Conservation (phyloP, 2,888 invertebrate genomes). For the Brachylomia viminalis region DNA sequence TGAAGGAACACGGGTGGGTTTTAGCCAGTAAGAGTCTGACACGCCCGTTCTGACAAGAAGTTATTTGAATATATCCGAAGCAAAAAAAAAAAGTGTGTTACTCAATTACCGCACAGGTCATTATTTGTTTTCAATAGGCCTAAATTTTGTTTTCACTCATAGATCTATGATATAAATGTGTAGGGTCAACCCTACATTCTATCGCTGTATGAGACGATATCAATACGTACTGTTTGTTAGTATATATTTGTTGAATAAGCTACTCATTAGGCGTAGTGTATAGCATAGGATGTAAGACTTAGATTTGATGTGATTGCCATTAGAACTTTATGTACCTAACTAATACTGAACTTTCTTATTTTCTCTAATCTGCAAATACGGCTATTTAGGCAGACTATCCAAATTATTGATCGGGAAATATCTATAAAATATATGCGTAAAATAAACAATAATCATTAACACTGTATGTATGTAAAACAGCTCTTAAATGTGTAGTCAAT, state of each 20-base stretch:
- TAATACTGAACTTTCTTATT: conserved; percentile 61
- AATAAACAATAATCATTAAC: conserved; percentile 41
- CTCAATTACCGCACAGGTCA: neutral
- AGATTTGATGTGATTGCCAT: conserved; percentile 80
- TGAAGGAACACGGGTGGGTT: too few species aligned
- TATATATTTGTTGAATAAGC: conserved; percentile 58
- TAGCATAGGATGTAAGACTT: conserved; percentile 69
- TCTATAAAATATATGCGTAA: conserved; percentile 38
- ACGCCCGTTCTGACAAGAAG: too few species aligned
- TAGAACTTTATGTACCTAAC: conserved; percentile 70
- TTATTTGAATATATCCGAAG: too few species aligned
- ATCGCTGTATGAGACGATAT: conserved; percentile 40
- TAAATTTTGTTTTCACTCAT: conserved; percentile 52
- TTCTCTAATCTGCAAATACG: conserved; percentile 50
- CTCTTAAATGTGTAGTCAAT: conserved; percentile 74
- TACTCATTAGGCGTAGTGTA: conserved; percentile 64
- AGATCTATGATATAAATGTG: conserved; percentile 32
- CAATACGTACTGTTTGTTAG: conserved; percentile 58
- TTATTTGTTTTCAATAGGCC: conserved; percentile 63
- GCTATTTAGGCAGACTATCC: conserved; percentile 37
- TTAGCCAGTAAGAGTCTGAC: too few species aligned
- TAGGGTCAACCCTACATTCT: conserved; percentile 27
- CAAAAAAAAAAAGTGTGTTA: too few species aligned
- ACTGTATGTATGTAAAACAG: conserved; percentile 64
- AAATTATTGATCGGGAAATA: conserved; percentile 19